Evolutionary conservation across 92 coral and sea anemone genomes (phyloP).

Genomic region (Anthopleura xanthogrammica): DNA sequence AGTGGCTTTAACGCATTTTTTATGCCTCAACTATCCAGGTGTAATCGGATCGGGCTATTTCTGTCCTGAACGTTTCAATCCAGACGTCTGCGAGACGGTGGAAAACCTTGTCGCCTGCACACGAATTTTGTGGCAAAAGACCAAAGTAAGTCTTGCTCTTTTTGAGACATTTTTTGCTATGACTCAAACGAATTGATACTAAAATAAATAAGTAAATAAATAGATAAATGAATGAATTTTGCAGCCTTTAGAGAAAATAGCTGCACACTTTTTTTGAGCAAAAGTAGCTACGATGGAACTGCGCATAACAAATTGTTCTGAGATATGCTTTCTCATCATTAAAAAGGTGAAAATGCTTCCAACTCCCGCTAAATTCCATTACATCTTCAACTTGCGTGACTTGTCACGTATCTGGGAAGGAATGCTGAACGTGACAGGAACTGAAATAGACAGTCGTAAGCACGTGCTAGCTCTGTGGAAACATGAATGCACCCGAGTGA

Average conservation of each 20-base stretch:
- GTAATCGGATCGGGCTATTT: slow-evolving; percentile 86
- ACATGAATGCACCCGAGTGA: slow-evolving; percentile 87
- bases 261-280: no score
- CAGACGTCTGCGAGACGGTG: slow-evolving; percentile 62
- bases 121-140: slow-evolving; percentile 75
- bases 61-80: slow-evolving; percentile 67
- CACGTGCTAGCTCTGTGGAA: slow-evolving; percentile 77
- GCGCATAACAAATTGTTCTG: no score
- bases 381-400: slow-evolving; percentile 89
- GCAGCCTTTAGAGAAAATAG: no score
- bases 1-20: not conserved
- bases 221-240: not conserved
- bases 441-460: slow-evolving; percentile 57
- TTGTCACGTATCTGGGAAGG: slow-evolving; percentile 95
- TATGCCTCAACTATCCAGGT: slow-evolving; percentile 37
- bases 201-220: not conserved
- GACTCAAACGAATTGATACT: no score
- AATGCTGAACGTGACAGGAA: slow-evolving; percentile 79
- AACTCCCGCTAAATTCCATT: slow-evolving; percentile 90
- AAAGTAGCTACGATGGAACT: no score
- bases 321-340: not conserved
- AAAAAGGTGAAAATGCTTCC: slow-evolving; percentile 77
- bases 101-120: slow-evolving; percentile 72
- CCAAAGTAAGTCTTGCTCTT: slow-evolving; percentile 51
- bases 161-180: not conserved